Percentiles rank a stretch among this genome's conserved stretches.
Evolutionary conservation across 2,797 vertebrate genomes (phyloP).

Genomic region (Pogonophryne albipinna): DNA sequence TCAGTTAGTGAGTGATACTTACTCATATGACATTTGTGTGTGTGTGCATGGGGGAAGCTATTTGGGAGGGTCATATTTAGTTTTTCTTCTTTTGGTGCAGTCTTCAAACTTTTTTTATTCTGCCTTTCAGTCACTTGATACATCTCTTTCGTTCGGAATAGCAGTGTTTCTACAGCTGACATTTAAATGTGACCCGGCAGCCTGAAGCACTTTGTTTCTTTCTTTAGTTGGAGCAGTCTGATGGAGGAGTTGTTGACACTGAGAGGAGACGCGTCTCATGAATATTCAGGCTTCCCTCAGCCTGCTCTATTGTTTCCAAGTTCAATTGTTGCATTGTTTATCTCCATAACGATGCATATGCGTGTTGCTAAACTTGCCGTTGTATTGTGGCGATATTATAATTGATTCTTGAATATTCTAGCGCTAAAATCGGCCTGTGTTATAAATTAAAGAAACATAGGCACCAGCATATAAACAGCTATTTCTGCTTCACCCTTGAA

Average conservation of each 20-base stretch:
- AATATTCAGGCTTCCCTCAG: constrained; percentile 67
- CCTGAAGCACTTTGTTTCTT: constrained; percentile 11
- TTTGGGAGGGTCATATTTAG: background rate
- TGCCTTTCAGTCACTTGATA: background rate
- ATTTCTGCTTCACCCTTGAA: constrained; percentile 53
- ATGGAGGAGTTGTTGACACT: constrained; percentile 64
- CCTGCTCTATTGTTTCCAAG: constrained; percentile 60
- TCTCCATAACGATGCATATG: constrained; percentile 31
- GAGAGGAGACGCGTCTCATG: constrained; percentile 68
- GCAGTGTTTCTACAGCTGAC: constrained; percentile 11
- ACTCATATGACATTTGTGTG: background rate
- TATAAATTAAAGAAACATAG: constrained; percentile 4
- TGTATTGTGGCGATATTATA: background rate
- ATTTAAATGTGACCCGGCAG: constrained; percentile 64
- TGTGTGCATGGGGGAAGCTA: no score
- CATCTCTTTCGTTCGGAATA: background rate
- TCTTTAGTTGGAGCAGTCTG: constrained; percentile 36
- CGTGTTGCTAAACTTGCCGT: constrained; percentile 24
- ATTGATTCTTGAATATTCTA: constrained; percentile 16
- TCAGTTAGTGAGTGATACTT: background rate
- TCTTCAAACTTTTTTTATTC: background rate
- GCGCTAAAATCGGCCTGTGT: background rate
- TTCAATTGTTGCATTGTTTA: constrained; percentile 69
- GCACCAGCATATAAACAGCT: constrained; percentile 20
- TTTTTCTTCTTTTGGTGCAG: background rate